These are phyloP conservation scores for Macrocentrus cingulum DNA, from an alignment of 1,140 invertebrate species.

Conservation along the genomic window DNA sequence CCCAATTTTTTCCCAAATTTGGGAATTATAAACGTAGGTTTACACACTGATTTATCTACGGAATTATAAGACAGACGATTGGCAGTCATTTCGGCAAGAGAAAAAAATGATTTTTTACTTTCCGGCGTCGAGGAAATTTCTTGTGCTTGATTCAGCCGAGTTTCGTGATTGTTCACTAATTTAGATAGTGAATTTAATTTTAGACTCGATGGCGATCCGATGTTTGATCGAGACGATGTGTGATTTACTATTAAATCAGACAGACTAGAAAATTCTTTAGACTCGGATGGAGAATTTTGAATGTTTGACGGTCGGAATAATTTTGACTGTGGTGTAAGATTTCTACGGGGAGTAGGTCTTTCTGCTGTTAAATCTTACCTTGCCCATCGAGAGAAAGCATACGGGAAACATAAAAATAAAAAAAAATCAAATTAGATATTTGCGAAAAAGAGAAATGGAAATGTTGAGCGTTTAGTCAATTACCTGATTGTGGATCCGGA, in stretches of 20 bases:
- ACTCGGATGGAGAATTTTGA: neutral
- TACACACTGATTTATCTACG: slow-evolving; percentile 7
- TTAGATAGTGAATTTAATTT: slow-evolving; percentile 26
- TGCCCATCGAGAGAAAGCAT: slow-evolving; percentile 52
- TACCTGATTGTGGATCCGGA: slow-evolving; percentile 41
- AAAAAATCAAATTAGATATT: slow-evolving; percentile 23
- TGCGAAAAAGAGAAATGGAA: neutral
- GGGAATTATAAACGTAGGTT: slow-evolving; percentile 37
- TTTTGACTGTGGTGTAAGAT: neutral
- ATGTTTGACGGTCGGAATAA: neutral
- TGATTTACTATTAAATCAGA: slow-evolving; percentile 26
- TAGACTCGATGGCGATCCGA: no score
- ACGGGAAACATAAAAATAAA: slow-evolving; percentile 58
- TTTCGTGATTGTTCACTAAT: slow-evolving; percentile 28
- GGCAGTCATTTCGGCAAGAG: slow-evolving; percentile 45
- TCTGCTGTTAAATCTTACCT: slow-evolving; percentile 58
- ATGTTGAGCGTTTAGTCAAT: neutral
- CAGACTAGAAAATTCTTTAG: slow-evolving; percentile 1
- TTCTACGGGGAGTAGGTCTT: neutral
- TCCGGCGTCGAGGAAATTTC: neutral
- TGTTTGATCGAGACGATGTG: neutral
- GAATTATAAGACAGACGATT: slow-evolving; percentile 41
- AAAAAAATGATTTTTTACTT: slow-evolving; percentile 36
- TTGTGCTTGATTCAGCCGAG: neutral
- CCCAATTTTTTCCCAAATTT: slow-evolving; percentile 29